These are phyloP conservation scores for Archivesica marissinica DNA, from an alignment of 1,140 invertebrate genomes.

Conservation along the genomic window DNA sequence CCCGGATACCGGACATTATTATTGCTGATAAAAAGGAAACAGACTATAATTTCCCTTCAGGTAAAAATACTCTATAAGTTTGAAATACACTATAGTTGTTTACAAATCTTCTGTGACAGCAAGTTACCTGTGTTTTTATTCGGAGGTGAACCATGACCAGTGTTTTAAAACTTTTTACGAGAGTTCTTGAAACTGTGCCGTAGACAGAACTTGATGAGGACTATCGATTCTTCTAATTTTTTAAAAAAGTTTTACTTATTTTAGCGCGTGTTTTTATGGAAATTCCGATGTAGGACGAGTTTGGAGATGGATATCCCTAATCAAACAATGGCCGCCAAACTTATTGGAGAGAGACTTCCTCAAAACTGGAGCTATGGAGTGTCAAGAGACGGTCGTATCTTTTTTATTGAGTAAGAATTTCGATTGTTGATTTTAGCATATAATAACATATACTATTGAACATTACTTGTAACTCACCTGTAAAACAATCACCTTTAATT, in stretches of 20 bases:
- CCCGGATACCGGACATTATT: neutral
- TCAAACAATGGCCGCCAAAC: constrained; percentile 64
- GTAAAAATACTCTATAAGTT: neutral
- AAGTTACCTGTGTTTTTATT: constrained; percentile 61
- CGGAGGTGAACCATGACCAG: constrained; percentile 57
- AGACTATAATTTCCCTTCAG: constrained; percentile 11
- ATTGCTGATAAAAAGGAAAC: neutral
- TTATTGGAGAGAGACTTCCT: constrained; percentile 65
- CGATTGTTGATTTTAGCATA: neutral
- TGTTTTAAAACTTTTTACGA: constrained; percentile 45
- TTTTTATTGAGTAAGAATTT: constrained; percentile 78
- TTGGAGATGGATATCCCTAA: neutral
- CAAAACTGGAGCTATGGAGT: constrained; percentile 73
- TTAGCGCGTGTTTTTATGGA: constrained; percentile 7
- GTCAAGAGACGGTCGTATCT: constrained; percentile 75
- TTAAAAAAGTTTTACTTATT: neutral
- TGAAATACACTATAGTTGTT: constrained; percentile 60
- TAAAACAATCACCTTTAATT: no score
- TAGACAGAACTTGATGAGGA: neutral
- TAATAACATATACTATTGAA: no score
- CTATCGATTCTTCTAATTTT: neutral
- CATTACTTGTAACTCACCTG: no score
- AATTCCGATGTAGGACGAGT: constrained; percentile 32
- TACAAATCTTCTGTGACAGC: constrained; percentile 41
- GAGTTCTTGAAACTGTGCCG: neutral